Base-by-base conservation (phyloP, 2,888 invertebrate genomes). In the Galeopsomyia nigrocyanea region DNA sequence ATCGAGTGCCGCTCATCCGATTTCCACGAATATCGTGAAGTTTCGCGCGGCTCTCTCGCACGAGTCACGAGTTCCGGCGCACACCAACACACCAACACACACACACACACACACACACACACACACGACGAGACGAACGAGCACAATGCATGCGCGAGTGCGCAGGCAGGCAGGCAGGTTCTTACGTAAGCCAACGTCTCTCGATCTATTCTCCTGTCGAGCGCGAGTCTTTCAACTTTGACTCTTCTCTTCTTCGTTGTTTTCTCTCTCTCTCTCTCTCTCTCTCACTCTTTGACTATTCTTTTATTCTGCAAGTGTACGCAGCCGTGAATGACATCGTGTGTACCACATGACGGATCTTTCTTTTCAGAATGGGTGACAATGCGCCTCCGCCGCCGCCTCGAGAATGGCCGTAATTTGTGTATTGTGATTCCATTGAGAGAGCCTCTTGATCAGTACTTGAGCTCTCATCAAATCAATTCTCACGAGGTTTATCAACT, bases 181-280 rank as follows among this genome's bases (percentile, higher is more conserved):
- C 66, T 72, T 72, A 67, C 63, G 67, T 63, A 72, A 72, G 63
- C 22, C 53, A 57, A 47, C 62, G 49, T 62, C 68, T 66, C 67
- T 50, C 53, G 62, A 68, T 68, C 68, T 47, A 71, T 71, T 67
- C 62, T 67, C 67, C 67, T 57, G 63, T 57, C 60, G 56, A 65
- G 57, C 14, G 19, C 17, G 51, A 64, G 49, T 62, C 67, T 71
- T 63, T 71, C 62, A 56, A 50, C 62, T 68, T 66, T 62, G 61
- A 71, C 57, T 71, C 21, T 63, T 68, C 62, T 62, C 47, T 21
- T 26, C 26, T 26, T 26, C 26, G 26, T 26, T 26, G 26, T 58
- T 67, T 51, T 58, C 17, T 49, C 21, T 50, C 16, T 58, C 58
- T 53, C 49, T 60, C 13, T 26, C 21, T 60, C 46, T 19, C 3